These are phyloP conservation scores for Xylocopa sonorina DNA, from an alignment of 1,140 invertebrate genomes.

Conservation along the genomic window DNA sequence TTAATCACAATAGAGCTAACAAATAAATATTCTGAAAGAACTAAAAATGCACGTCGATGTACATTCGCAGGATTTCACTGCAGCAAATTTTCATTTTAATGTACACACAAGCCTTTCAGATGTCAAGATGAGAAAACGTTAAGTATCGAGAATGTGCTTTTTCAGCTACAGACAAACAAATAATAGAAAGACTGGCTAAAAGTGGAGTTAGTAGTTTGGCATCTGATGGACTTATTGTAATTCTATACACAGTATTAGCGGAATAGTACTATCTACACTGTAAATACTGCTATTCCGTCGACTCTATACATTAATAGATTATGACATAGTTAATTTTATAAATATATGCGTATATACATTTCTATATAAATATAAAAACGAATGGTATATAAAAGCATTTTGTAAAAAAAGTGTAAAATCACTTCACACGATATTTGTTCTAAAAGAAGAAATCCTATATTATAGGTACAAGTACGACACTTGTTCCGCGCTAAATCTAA, in stretches of 20 bases:
- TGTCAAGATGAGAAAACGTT: not conserved
- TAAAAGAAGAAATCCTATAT: slow-evolving; percentile 11
- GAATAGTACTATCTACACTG: slow-evolving; percentile 34
- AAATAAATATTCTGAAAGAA: not conserved
- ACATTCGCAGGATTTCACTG: not conserved
- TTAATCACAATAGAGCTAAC: not conserved
- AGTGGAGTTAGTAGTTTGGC: not conserved
- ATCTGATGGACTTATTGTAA: slow-evolving; percentile 7
- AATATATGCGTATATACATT: slow-evolving; percentile 35
- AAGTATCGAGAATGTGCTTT: not conserved
- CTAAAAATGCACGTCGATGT: not conserved
- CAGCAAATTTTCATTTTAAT: not conserved
- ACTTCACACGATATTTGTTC: not conserved
- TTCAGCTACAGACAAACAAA: not conserved
- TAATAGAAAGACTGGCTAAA: not conserved
- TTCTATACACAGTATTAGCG: slow-evolving; percentile 12
- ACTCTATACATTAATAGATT: slow-evolving; percentile 49
- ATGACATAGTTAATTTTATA: slow-evolving; percentile 51
- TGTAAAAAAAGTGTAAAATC: slow-evolving; percentile 23
- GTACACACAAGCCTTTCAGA: not conserved
- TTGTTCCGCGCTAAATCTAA: not conserved
- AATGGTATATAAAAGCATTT: slow-evolving; percentile 30
- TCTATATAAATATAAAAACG: slow-evolving; percentile 44
- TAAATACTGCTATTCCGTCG: slow-evolving; percentile 5
- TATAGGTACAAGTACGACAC: not conserved